Evolutionary conservation across 2,113 vertebrate genomes (phyloP).

Genomic region (Nesoenas mayeri): DNA sequence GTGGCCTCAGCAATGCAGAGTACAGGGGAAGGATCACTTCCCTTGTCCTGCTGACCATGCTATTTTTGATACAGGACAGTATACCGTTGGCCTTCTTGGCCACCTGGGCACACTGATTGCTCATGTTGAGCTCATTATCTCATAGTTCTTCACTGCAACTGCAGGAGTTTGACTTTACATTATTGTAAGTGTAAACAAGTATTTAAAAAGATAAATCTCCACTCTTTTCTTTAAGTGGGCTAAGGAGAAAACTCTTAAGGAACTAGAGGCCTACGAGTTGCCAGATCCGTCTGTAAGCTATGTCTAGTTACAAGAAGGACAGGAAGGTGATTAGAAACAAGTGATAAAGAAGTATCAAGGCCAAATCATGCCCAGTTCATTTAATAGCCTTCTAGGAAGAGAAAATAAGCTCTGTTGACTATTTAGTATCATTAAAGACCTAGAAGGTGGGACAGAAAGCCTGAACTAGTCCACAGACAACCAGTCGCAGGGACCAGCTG

Average conservation of each 20-base stretch:
- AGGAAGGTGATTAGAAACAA: neutral
- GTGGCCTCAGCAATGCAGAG: too few species aligned
- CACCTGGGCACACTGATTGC: too few species aligned
- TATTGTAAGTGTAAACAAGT: neutral
- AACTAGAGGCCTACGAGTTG: neutral
- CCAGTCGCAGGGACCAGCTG: neutral
- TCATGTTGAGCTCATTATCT: too few species aligned
- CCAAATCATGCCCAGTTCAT: neutral
- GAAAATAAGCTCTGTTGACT: neutral
- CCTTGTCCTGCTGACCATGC: too few species aligned
- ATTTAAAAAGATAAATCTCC: neutral
- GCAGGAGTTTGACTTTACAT: neutral
- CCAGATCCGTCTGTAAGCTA: neutral
- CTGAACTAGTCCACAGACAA: neutral
- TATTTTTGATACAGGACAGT: too few species aligned
- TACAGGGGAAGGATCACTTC: too few species aligned
- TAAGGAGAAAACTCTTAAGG: neutral
- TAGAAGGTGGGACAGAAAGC: neutral
- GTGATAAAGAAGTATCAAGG: neutral
- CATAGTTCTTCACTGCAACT: neutral
- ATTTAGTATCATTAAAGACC: neutral
- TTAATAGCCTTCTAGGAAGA: neutral
- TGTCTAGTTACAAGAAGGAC: neutral
- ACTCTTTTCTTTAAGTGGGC: neutral
- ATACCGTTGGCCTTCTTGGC: too few species aligned